Conservation (phyloP, 2,888 invertebrate species). For the Antheraea assamensis region DNA sequence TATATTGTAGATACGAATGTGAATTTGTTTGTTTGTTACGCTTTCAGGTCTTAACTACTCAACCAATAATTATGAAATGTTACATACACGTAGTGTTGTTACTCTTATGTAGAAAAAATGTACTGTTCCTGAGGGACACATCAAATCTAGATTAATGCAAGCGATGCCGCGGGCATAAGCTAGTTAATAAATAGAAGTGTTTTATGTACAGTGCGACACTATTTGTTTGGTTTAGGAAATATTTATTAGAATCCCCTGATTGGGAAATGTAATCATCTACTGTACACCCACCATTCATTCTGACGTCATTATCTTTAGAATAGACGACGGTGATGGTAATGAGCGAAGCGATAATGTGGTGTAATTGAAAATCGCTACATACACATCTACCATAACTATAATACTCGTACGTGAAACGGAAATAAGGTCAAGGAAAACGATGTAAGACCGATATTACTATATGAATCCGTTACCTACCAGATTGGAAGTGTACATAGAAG, state of each 20-base stretch:
- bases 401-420: background rate
- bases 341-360: constrained; percentile 18
- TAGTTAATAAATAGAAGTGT: no score
- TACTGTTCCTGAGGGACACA: no score
- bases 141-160: no score
- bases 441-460: background rate
- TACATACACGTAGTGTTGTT: no score
- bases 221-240: constrained; percentile 42
- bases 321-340: constrained; percentile 11
- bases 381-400: background rate
- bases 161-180: no score
- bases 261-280: constrained; percentile 60
- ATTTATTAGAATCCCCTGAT: constrained; percentile 61
- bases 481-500: background rate
- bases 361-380: background rate
- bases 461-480: background rate
- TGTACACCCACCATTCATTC: constrained; percentile 44
- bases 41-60: no score
- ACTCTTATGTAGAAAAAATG: no score
- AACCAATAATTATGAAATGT: no score
- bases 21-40: no score
- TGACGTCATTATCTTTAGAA: constrained; percentile 52
- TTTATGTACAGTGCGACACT: background rate
- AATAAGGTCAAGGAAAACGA: background rate
- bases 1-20: no score